Evolutionary conservation across 2,113 vertebrate genomes (phyloP).

Genomic region (Brachyistius frenatus): DNA sequence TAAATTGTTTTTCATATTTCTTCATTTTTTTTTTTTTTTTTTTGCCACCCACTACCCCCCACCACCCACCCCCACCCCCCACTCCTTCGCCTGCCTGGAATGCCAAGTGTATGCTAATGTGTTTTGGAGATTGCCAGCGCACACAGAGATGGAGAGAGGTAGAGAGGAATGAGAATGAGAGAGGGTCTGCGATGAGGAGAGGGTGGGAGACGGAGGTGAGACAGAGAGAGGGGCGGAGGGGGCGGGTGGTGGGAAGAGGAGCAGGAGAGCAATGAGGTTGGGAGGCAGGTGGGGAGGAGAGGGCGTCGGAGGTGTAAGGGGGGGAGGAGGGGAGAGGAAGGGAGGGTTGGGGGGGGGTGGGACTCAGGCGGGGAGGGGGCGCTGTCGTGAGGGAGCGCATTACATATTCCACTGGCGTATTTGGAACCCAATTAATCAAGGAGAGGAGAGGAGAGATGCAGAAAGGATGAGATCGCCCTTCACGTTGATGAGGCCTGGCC

Average conservation of each 20-base stretch:
- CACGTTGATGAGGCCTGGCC: slow-evolving; percentile 99
- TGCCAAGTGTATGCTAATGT: slow-evolving; percentile 99
- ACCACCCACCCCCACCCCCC: slow-evolving; percentile 5
- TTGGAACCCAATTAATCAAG: slow-evolving; percentile 99
- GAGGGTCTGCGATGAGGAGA: slow-evolving; percentile 73
- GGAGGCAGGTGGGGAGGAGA: slow-evolving; percentile 60
- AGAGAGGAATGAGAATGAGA: slow-evolving; percentile 75
- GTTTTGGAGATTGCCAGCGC: slow-evolving; percentile 77
- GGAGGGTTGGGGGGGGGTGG: neutral
- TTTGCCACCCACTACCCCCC: neutral
- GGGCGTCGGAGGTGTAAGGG: slow-evolving; percentile 19
- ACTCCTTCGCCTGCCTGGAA: slow-evolving; percentile 87
- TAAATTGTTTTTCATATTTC: slow-evolving; percentile 88
- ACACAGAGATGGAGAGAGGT: slow-evolving; percentile 67
- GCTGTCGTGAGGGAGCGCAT: slow-evolving; percentile 80
- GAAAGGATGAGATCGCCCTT: slow-evolving; percentile 99
- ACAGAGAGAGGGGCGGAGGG: slow-evolving; percentile 13
- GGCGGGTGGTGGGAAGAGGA: slow-evolving; percentile 23
- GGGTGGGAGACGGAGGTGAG: slow-evolving; percentile 66
- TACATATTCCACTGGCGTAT: slow-evolving; percentile 93
- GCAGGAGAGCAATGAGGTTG: slow-evolving; percentile 54
- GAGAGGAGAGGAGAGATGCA: slow-evolving; percentile 94
- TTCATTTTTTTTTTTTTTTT: slow-evolving; percentile 65
- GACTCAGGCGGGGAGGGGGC: slow-evolving; percentile 46
- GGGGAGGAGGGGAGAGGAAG: neutral